Conservation (phyloP, 1,140 invertebrate species). For the Sarcophaga bullata region DNA sequence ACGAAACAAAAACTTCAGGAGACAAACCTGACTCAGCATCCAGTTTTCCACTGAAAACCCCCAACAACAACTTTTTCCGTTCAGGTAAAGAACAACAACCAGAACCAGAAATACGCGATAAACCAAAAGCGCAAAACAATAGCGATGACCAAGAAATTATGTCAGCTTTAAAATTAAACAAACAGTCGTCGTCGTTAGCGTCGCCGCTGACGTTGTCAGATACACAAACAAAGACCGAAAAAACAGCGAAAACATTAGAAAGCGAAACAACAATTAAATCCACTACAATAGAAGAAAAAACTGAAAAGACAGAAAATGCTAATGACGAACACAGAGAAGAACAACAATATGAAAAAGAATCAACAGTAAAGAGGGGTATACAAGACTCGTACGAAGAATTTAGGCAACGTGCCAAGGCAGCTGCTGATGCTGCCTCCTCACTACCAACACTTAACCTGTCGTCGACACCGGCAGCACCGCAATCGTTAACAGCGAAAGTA, state of each 20-base stretch:
- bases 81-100: background rate
- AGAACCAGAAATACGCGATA: background rate
- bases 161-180: slow-evolving; percentile 65
- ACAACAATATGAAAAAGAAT: slow-evolving; percentile 36
- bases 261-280: slow-evolving; percentile 41
- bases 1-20: slow-evolving; percentile 50
- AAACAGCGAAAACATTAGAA: slow-evolving; percentile 48
- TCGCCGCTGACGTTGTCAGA: background rate
- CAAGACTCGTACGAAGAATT: slow-evolving; percentile 61
- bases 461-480: slow-evolving; percentile 42
- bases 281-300: slow-evolving; percentile 36
- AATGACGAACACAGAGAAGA: slow-evolving; percentile 23
- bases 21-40: slow-evolving; percentile 41
- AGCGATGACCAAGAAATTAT: slow-evolving; percentile 51
- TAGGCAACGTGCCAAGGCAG: slow-evolving; percentile 64
- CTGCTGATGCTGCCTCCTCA: slow-evolving; percentile 49
- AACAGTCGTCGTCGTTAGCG: background rate
- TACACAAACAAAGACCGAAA: slow-evolving; percentile 20
- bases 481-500: slow-evolving; percentile 25
- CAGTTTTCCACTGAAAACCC: background rate
- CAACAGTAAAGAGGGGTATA: slow-evolving; percentile 28
- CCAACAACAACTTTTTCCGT: background rate
- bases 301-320: background rate
- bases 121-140: background rate
- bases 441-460: background rate